These are phyloP conservation scores for Coluber constrictor DNA, from an alignment of 2,797 vertebrate genomes.

Conservation along the genomic window DNA sequence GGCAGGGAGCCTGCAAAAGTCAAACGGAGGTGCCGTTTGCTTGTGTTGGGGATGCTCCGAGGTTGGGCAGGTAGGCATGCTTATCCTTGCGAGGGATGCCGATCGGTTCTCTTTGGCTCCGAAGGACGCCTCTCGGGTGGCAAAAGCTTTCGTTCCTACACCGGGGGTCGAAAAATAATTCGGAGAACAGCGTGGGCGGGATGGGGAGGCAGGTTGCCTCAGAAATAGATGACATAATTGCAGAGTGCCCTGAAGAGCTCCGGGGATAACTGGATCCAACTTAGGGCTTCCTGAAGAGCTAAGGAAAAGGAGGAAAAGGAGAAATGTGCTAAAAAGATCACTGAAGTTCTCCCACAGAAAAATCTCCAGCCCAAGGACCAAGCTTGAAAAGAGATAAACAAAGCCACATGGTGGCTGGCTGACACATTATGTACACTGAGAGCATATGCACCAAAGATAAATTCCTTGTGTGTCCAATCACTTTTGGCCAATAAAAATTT, in stretches of 20 bases:
- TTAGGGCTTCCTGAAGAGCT: background rate
- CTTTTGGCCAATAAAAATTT: no score
- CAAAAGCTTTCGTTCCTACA: background rate
- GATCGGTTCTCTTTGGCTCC: background rate
- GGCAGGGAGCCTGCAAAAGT: background rate
- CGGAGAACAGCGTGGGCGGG: background rate
- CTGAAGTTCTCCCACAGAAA: background rate
- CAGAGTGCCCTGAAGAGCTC: background rate
- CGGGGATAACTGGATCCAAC: no score
- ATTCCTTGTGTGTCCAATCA: no score
- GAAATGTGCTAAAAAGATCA: background rate
- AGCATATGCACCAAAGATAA: no score
- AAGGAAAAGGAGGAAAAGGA: background rate
- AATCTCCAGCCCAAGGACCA: background rate
- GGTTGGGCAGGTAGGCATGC: background rate
- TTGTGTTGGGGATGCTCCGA: background rate
- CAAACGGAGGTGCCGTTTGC: background rate
- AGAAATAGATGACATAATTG: no score
- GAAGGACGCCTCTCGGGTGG: background rate
- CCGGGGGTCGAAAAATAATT: background rate
- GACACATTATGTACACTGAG: background rate
- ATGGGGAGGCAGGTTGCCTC: no score
- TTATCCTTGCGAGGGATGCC: background rate
- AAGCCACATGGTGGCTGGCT: background rate
- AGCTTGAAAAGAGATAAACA: conserved; percentile 13